Evolutionary conservation across 2,888 invertebrate species (phyloP), one percentile per base, ranked within the genome.

Genomic region (Cephus sareptanus): DNA sequence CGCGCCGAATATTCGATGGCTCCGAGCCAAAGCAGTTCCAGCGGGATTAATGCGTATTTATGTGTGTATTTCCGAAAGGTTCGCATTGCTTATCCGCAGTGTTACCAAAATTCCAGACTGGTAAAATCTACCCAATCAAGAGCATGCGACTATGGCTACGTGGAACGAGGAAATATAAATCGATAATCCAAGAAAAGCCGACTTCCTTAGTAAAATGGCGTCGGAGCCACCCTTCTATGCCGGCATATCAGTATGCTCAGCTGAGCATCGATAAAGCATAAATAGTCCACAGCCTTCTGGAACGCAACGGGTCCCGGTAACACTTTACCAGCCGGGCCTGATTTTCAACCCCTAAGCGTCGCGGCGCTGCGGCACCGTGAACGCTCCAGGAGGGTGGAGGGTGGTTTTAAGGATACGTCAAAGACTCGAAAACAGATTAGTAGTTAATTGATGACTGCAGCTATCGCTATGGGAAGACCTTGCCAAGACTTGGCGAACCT

Each of bases 1-100:
- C 34, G n/a, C 35, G 74, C 74, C 74, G 74, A 74, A 74, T 74
- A 34, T 74, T 74, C 89, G 87, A 89, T 90, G 90, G 90, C 90
- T 86, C 86, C 69, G 86, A 85, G 90, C 90, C 88, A 88, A 88
- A 81, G 83, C 81, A 82, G 77, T 78, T 85, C 81, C 82, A 81
- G 79, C 82, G 80, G 86, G 86, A 89, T 90, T 90, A 90, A 90
- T 90, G 87, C 86, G 87, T 88, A 88, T 88, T 90, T 89, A 87
- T 87, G 85, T 40, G 40, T 86, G 85, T 84, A 86, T 89, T 88
- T 85, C 82, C 84, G 81, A 77, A 82, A 80, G 80, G 81, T 84
- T 83, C 40, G 15, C 40, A 15, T 40, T 40, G 40, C 40, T 15
- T 40, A 40, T 40, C 40, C 40, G 40, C 40, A 40, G 40, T 40